Conservation (phyloP, 2,797 vertebrate genomes). For the Microcaecilia unicolor region DNA sequence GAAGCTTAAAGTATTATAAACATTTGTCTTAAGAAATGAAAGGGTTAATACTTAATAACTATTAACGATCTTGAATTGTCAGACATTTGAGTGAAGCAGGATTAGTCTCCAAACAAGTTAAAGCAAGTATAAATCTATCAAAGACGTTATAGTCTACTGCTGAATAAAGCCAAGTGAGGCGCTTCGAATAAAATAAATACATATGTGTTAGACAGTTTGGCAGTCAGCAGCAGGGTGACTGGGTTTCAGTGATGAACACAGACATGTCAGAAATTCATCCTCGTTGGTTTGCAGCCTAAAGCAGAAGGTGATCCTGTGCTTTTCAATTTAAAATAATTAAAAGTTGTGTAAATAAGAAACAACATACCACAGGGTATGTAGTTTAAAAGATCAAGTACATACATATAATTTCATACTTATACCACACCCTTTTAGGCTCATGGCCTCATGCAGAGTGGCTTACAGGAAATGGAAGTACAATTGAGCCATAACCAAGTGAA, state of each 20-base stretch:
- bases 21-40: too few species aligned
- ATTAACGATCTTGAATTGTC: neutral
- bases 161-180: neutral
- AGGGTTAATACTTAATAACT: neutral
- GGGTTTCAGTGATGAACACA: neutral
- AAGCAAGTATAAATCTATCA: neutral
- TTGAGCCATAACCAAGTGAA: too few species aligned
- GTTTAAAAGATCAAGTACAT: too few species aligned
- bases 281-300: neutral
- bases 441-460: too few species aligned
- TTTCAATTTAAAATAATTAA: too few species aligned
- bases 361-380: too few species aligned
- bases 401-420: too few species aligned
- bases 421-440: too few species aligned
- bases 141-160: neutral
- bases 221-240: neutral
- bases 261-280: neutral
- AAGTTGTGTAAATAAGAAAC: too few species aligned
- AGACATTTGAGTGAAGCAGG: neutral
- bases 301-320: too few species aligned
- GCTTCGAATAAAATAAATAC: neutral
- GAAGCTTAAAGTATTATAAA: too few species aligned
- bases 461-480: too few species aligned
- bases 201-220: neutral
- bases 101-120: neutral